Base-by-base conservation (phyloP, 2,888 invertebrate genomes). In the Xestia ashworthii region DNA sequence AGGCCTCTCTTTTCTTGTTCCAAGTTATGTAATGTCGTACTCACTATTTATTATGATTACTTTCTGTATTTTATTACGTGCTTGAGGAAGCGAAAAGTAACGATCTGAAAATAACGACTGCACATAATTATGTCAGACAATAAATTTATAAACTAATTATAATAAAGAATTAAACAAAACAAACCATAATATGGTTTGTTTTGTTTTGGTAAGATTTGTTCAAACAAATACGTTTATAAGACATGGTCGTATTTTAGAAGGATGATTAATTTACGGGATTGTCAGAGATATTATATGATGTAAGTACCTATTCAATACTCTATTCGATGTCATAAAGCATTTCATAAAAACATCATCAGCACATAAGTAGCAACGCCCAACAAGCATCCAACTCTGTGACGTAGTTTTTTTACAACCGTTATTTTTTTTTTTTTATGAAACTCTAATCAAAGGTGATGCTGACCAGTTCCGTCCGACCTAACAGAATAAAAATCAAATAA, bases 31-130 rank as follows among this genome's bases (percentile, higher is more conserved):
- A 19, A 60, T 32, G 58, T 32, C 8, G 58, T 46, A 14, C 12
- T n/a, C 3, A 70, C 70, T 78, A 55, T 65, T 71, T 78, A 78
- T 55, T 70, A 44, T 25, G 22, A 77, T 78, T 41, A 46, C 8
- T 32, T 48, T 70, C 53, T 64, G 55, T 19, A 55, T 78, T 78
- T 55, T 14, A 78, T 69, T 69, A 41, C 19, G 46, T 32, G 64
- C 25, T 25, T 70, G 48, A 41, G 64, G 53, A 78, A 78, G 70
- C 53, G 55, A 53, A 48, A 68, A 62, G 46, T 78, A 55, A n/a
- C 69, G 25, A 6, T 22, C 14, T 22, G 46, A 48, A 78, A 78
- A 78, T 70, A 65, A 78, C 32, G 55, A 64, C 46, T 8, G 48
- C 3, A n/a, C 46, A 70, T 70, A 70, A 70, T 70, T 41, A 48